Evolutionary conservation across 2,113 vertebrate genomes (phyloP), one percentile per base, ranked within the genome.

Genomic region (Eira barbara): DNA sequence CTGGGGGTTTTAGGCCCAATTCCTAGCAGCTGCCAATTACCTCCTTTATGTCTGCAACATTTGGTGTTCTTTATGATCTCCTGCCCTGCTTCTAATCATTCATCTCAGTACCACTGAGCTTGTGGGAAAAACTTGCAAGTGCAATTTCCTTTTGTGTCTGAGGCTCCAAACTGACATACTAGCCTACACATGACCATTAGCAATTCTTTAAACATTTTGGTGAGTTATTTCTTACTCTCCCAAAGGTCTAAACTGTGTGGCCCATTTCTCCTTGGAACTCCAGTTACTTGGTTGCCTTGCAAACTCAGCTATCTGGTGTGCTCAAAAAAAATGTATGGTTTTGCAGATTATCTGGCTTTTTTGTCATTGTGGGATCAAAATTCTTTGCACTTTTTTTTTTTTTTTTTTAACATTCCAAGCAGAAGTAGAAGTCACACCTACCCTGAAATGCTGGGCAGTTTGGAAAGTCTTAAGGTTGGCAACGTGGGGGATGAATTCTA

Each of bases 391-490:
- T 63, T 45, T 95, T 76, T 94, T 29, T 65, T 45, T 39, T 39
- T 31, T 55, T 55, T 55, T 55, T 18, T 55, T 6, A 55, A 55
- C 69, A 76, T 65, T 7, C 29, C 65, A 57, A 76, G 80, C 36
- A 83, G 52, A 95, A 74, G 45, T 65, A 90, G 57, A 95, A 78
- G 79, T 84, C 69, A 95, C 8, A 78, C 23, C 69, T 84, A 91
- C 55, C 65, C 36, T 55, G 57, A 91, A 84, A 84, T 59, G 36
- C 57, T 91, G 47, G 57, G 36, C 47, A 84, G n/a, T 90, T 84
- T 95, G 45, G 29, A 65, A 76, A 95, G 67, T 91, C 45, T 90
- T 90, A 78, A 78, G 31, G 29, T 31, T 91, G n/a, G 36, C 25
- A 31, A 76, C 55, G 2, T 17, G 23, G 18, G 21, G 34, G 20